A percentile compares a stretch with the other conserved stretches of the same genome.
These are phyloP conservation scores for Unio delphinus DNA, from an alignment of 2,888 invertebrate species.

Conservation along the genomic window DNA sequence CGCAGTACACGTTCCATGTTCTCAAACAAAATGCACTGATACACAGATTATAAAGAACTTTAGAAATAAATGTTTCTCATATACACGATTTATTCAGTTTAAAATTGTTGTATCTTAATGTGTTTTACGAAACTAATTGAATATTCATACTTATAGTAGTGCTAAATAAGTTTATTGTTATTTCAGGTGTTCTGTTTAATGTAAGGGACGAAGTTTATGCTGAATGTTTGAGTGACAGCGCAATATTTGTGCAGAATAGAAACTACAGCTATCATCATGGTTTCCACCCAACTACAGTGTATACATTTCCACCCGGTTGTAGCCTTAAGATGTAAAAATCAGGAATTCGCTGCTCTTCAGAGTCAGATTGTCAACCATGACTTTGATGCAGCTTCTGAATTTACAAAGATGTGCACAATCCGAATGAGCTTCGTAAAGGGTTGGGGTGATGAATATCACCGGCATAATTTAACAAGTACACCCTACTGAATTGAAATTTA, in stretches of 20 bases:
- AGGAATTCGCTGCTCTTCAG: constrained; percentile 84
- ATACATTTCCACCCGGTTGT: constrained; percentile 89
- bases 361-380: constrained; percentile 98
- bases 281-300: constrained; percentile 98
- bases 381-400: constrained; percentile 98
- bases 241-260: constrained; percentile 98
- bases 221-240: constrained; percentile 96
- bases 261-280: constrained; percentile 99
- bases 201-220: constrained; percentile 98
- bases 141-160: too few relatives aligned
- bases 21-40: too few relatives aligned
- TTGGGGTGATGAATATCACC: constrained; percentile 99
- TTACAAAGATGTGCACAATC: constrained; percentile 99
- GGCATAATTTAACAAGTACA: constrained; percentile 98
- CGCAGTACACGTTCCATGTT: too few relatives aligned
- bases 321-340: constrained; percentile 98
- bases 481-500: constrained; percentile 99
- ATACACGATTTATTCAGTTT: too few relatives aligned
- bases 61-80: too few relatives aligned
- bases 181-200: constrained; percentile 86
- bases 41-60: too few relatives aligned
- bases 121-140: too few relatives aligned
- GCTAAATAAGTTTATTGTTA: constrained; percentile 1
- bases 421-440: constrained; percentile 99
- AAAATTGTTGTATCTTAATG: too few relatives aligned